These are phyloP conservation scores for Ferdinandea cuprea DNA, from an alignment of 2,888 invertebrate species.

Conservation along the genomic window DNA sequence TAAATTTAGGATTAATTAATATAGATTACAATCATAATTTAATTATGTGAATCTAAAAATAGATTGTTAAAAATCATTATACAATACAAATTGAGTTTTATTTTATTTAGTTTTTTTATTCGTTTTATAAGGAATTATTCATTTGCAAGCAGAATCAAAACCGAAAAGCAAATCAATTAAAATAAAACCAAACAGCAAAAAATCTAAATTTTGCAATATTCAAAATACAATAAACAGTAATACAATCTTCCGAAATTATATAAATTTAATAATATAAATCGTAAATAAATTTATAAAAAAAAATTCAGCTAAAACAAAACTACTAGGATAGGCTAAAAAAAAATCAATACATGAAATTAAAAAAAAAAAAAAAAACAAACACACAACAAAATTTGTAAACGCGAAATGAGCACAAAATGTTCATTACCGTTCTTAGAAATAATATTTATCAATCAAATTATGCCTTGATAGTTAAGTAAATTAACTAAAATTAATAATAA, in stretches of 20 bases:
- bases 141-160: conserved; percentile 32
- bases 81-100: conserved; percentile 4
- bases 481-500: conserved; percentile 41
- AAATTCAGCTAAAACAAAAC: conserved; percentile 43
- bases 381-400: conserved; percentile 40
- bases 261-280: conserved; percentile 14
- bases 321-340: conserved; percentile 51
- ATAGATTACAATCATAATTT: conserved; percentile 27
- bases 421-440: conserved; percentile 67
- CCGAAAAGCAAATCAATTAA: conserved; percentile 44
- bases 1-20: conserved; percentile 55
- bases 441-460: conserved; percentile 79
- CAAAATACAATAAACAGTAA: conserved; percentile 67
- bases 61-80: conserved; percentile 2
- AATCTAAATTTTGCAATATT: conserved; percentile 60
- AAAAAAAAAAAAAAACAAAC: conserved; percentile 18
- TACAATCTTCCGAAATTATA: conserved; percentile 64
- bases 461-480: conserved; percentile 79
- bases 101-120: conserved; percentile 20
- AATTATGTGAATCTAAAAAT: conserved; percentile 8
- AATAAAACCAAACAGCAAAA: conserved; percentile 13
- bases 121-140: conserved; percentile 1
- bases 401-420: conserved; percentile 21
- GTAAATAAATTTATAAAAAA: conserved; percentile 20
- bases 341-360: conserved; percentile 35